Base-by-base conservation (phyloP, 2,888 invertebrate genomes). In the Oscheius sp. region DNA sequence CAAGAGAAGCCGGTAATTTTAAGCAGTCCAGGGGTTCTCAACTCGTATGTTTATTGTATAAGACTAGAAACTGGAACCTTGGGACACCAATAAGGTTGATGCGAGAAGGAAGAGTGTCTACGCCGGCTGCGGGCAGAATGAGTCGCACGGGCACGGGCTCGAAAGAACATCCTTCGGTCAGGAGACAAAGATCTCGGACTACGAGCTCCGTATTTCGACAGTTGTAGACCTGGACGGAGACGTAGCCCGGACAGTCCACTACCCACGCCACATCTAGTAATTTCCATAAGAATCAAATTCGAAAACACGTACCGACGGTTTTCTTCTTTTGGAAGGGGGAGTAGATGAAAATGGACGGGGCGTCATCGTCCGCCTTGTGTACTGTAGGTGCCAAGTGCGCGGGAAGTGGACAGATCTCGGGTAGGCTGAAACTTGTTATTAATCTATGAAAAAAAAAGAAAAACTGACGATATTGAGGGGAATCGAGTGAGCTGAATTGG, bases 401-500 rank as follows among this genome's bases (percentile, higher is more conserved):
- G 32, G 86, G 81, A 5, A 88, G 78, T 11, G 82, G 79, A 53
- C 81, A 75, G 10, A 88, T 77, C 33, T 80, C 78, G 33, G 87
- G 84, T 42, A 78, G 74, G 71, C 88, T 87, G 70, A 50, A 85
- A 21, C 21, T 21, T 21, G 21, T 21, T 21, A 21, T 21, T 21
- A 21, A 21, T 21, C 77, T 10, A 71, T 21, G 37, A 68, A 37
- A 37, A 3, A 11, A 32, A 4, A 21, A 47, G 57, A 32, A 57
- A 35, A 66, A 76, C 84, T 76, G 57, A 86, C 86, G 73, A 78
- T 35, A 88, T 80, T 13, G 82, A 77, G 11, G 88, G 88, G 51
- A 88, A 87, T 29, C 86, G 75, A 2, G 84, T 86, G 65, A 88
- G 74, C 62, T 88, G 87, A 7, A 88, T 79, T 13, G 87, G 83